Conservation (phyloP, 2,888 invertebrate species). For the Pollenia griseotomentosa region DNA sequence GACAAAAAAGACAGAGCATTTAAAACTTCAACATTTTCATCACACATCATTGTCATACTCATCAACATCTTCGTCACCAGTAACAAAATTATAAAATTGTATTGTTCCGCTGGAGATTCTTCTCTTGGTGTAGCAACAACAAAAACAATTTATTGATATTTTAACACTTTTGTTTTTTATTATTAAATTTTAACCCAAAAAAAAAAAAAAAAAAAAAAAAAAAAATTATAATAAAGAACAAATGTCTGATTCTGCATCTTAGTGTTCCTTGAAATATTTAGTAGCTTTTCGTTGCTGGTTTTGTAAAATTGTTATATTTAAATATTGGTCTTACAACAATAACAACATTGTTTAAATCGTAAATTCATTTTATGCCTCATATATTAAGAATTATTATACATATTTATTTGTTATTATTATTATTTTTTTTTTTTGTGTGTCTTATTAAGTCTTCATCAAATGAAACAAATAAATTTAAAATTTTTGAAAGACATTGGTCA, state of each 20-base stretch:
- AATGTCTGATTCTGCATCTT: conserved; percentile 16
- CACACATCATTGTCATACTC: conserved; percentile 64
- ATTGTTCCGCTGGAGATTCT: conserved; percentile 27
- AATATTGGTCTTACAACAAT: conserved; percentile 38
- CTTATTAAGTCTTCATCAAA: conserved; percentile 6
- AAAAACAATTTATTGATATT: conserved; percentile 65
- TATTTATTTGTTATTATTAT: not conserved
- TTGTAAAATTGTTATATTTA: conserved; percentile 27
- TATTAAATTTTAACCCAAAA: conserved; percentile 58
- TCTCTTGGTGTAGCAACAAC: conserved; percentile 3
- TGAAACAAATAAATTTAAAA: conserved; percentile 12
- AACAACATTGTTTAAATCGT: conserved; percentile 79
- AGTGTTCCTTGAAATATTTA: conserved; percentile 50
- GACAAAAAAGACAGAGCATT: conserved; percentile 48
- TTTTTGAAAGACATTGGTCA: conserved; percentile 2
- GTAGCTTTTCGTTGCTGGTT: conserved; percentile 30
- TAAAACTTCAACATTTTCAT: conserved; percentile 64
- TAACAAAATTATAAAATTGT: conserved; percentile 10
- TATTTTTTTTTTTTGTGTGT: conserved; percentile 13
- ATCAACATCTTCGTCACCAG: conserved; percentile 30
- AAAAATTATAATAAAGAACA: not conserved
- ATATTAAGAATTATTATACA: conserved; percentile 75
- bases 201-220: not conserved
- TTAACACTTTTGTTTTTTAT: conserved; percentile 71
- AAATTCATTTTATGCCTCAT: conserved; percentile 84